phyloP scores from a whole-genome alignment of 2,113 vertebrate species.

The Tupaia tana region DNA sequence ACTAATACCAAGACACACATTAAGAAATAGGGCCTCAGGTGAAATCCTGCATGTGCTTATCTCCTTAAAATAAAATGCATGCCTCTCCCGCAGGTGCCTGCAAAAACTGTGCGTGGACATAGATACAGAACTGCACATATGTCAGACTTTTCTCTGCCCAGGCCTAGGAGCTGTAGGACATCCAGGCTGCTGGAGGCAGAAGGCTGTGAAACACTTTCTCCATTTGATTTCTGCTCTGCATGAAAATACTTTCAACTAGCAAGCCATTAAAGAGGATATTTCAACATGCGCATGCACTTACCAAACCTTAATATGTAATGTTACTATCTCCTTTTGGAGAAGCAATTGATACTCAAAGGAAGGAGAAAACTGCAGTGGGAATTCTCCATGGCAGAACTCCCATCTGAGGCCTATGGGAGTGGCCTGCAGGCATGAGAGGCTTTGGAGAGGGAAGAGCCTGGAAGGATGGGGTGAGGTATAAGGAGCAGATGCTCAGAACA shows the following conservation, averaged over 20 bases:
- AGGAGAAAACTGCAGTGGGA: not conserved
- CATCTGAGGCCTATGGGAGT: fast-evolving
- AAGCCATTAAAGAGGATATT: not conserved
- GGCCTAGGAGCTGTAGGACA: not conserved
- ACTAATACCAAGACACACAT: fast-evolving
- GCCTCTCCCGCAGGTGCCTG: not conserved
- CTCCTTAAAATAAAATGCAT: not conserved
- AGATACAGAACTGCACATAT: fast-evolving
- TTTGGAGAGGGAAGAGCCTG: fast-evolving
- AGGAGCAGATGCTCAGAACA: not conserved
- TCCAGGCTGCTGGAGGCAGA: not conserved
- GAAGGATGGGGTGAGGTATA: not conserved
- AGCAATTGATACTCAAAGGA: not conserved
- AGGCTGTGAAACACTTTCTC: not conserved
- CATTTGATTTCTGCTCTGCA: not conserved
- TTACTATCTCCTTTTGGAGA: not conserved
- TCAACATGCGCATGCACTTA: not conserved
- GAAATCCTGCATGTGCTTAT: fast-evolving
- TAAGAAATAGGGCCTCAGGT: not conserved
- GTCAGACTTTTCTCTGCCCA: not conserved
- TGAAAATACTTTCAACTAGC: not conserved
- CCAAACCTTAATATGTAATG: not conserved
- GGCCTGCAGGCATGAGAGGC: fast-evolving
- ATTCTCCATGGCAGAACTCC: not conserved
- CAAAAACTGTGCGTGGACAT: fast-evolving